phyloP scores from a whole-genome alignment of 2,113 vertebrate species.

The Globicephala melas region DNA sequence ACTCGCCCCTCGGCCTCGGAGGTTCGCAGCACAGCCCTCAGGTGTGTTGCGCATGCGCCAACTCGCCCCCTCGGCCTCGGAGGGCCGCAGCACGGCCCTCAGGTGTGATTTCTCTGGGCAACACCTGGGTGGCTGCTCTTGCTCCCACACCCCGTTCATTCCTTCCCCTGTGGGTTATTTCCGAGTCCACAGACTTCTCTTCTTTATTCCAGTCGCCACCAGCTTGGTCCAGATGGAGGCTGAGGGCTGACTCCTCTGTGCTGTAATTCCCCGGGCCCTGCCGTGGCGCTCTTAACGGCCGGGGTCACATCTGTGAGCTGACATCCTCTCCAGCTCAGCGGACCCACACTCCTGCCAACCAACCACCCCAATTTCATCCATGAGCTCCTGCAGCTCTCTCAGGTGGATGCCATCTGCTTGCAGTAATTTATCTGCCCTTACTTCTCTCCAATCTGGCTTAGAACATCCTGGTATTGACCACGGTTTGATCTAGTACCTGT shows the following conservation, averaged over 20 bases:
- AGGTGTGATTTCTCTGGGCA: not conserved
- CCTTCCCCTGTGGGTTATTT: not conserved
- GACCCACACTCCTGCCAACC: not conserved
- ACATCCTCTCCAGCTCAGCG: not conserved
- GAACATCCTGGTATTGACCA: not conserved
- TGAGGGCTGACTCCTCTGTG: not conserved
- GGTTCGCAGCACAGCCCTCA: not conserved
- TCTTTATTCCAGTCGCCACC: not conserved
- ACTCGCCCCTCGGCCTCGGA: not conserved
- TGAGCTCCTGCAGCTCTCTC: not conserved
- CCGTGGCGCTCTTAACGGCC: fast-evolving
- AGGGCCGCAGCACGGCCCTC: not conserved
- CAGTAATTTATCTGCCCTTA: not conserved
- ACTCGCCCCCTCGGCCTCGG: not conserved
- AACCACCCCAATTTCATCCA: not conserved
- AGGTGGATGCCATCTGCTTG: conserved; percentile 42
- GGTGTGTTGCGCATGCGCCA: no score
- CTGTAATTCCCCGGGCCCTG: not conserved
- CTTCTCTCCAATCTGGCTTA: not conserved
- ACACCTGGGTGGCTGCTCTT: no score
- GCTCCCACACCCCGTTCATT: not conserved
- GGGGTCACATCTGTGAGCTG: not conserved
- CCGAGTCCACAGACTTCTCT: not conserved
- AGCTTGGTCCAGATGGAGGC: conserved; percentile 10
- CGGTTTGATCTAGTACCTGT: conserved; percentile 35